Evolutionary conservation across 2,797 vertebrate species (phyloP).

Genomic region (Gallinago stenura): DNA sequence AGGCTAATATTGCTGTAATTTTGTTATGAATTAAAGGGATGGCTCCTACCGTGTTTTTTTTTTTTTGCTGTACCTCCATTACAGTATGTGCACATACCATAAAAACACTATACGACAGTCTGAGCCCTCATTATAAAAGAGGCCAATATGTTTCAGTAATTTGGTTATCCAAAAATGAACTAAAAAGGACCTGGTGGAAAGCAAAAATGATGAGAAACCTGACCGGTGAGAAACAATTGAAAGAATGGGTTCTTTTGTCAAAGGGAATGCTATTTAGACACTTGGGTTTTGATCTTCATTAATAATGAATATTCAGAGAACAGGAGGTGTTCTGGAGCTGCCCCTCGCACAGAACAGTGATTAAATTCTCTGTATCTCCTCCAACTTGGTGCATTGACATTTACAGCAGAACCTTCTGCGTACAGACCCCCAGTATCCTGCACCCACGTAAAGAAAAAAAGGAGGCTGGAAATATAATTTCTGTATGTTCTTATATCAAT

Average conservation of each 20-base stretch:
- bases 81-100: fast-evolving
- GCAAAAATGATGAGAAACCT: neutral
- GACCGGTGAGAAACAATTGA: fast-evolving
- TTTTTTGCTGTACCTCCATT: too few species aligned
- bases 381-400: fast-evolving
- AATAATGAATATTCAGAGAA: neutral
- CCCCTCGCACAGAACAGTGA: fast-evolving
- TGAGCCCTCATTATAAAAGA: neutral
- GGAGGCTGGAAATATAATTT: neutral
- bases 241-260: neutral
- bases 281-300: neutral
- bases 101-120: neutral
- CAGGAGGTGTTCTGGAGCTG: neutral
- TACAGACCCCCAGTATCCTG: fast-evolving
- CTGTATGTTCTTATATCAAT: fast-evolving
- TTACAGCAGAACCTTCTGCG: neutral
- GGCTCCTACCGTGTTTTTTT: too few species aligned
- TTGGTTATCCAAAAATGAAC: neutral
- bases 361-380: neutral
- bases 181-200: neutral
- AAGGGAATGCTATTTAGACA: neutral
- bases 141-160: neutral
- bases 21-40: neutral
- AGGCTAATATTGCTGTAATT: neutral
- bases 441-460: neutral